These are phyloP conservation scores for Plodia interpunctella DNA, from an alignment of 1,140 invertebrate genomes.

Conservation along the genomic window DNA sequence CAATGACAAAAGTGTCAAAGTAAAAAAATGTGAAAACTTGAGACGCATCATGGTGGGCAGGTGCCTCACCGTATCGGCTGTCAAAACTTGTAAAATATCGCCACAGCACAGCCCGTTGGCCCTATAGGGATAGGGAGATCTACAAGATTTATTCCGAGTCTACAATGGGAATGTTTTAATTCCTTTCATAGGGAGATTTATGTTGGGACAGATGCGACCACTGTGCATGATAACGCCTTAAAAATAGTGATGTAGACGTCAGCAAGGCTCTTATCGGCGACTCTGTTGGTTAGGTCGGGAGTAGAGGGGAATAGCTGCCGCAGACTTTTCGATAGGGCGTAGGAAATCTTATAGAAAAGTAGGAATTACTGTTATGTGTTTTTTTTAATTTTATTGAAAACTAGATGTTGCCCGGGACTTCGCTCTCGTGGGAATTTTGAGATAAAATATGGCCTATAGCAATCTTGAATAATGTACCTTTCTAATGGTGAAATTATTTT, in stretches of 20 bases:
- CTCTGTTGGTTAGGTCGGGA: not conserved
- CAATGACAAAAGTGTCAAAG: slow-evolving; percentile 6
- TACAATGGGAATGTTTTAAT: slow-evolving; percentile 73
- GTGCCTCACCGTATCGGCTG: slow-evolving; percentile 69
- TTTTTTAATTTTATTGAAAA: too few relatives aligned
- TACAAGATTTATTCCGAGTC: slow-evolving; percentile 69
- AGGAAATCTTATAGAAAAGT: too few relatives aligned
- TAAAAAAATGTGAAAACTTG: not conserved
- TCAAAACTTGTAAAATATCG: slow-evolving; percentile 79
- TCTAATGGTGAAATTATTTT: too few relatives aligned
- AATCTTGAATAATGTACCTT: too few relatives aligned
- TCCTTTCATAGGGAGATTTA: slow-evolving; percentile 74
- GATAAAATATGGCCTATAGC: too few relatives aligned
- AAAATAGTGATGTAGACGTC: slow-evolving; percentile 4
- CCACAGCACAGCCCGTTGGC: slow-evolving; percentile 44
- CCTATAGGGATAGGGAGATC: slow-evolving; percentile 68
- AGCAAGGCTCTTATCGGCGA: not conserved
- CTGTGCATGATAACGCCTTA: slow-evolving; percentile 9
- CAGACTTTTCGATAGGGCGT: too few relatives aligned
- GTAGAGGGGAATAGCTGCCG: too few relatives aligned
- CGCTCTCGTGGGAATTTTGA: too few relatives aligned
- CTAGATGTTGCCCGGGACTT: too few relatives aligned
- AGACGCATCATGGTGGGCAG: slow-evolving; percentile 19
- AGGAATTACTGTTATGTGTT: too few relatives aligned
- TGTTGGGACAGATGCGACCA: slow-evolving; percentile 59